These are phyloP conservation scores for Chironomus tepperi DNA, from an alignment of 1,140 invertebrate species.

Conservation along the genomic window DNA sequence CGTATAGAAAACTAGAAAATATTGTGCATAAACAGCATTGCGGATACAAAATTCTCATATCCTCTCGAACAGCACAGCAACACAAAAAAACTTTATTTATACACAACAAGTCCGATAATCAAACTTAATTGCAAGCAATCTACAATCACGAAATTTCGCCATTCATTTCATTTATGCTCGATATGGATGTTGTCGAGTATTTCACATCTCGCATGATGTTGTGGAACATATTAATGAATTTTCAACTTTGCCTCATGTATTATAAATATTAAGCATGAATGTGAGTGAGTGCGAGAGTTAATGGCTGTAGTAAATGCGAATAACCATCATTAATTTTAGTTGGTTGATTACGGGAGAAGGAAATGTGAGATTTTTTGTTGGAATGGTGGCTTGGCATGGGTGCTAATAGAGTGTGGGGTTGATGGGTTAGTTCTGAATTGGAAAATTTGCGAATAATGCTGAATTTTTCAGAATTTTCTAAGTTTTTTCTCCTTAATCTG, in stretches of 20 bases:
- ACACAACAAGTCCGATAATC: background rate
- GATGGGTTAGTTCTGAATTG: no score
- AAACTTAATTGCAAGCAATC: background rate
- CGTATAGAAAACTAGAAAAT: background rate
- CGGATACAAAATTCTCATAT: background rate
- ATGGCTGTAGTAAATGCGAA: conserved; percentile 13
- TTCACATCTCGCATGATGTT: background rate
- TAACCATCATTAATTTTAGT: conserved; percentile 9
- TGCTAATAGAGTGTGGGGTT: no score
- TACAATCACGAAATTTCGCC: conserved; percentile 1
- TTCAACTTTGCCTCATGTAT: background rate
- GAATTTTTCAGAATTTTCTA: no score
- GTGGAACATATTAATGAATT: conserved; percentile 1
- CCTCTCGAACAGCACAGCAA: no score
- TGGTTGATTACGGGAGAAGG: background rate
- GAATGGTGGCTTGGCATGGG: no score
- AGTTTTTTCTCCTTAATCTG: no score
- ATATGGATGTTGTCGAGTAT: no score
- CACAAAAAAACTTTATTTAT: no score
- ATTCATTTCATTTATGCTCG: background rate
- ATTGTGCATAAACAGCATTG: background rate
- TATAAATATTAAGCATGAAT: no score
- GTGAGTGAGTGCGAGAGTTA: background rate
- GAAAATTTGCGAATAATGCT: no score
- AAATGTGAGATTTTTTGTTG: background rate